Conservation (phyloP, 1,140 invertebrate species). For the Lepidurus packardi region DNA sequence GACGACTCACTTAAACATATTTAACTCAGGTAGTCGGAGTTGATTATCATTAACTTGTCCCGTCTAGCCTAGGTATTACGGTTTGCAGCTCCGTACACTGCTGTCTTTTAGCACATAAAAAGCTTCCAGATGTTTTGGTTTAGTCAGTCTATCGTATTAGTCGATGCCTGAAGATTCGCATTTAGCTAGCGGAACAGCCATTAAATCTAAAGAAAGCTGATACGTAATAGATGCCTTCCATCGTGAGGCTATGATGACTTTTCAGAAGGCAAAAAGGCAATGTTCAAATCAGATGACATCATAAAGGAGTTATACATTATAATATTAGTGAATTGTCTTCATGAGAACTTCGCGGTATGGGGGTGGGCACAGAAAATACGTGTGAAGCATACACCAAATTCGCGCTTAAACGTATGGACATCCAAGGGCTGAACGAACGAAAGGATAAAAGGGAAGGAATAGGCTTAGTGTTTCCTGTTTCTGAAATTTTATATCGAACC, state of each 20-base stretch:
- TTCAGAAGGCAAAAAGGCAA: neutral
- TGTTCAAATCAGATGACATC: neutral
- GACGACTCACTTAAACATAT: too few relatives aligned
- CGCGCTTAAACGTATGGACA: neutral
- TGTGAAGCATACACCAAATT: neutral
- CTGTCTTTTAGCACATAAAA: conserved; percentile 1
- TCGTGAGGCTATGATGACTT: neutral
- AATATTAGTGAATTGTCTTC: neutral
- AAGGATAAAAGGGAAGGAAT: neutral
- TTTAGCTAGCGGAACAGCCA: neutral
- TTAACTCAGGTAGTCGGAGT: too few relatives aligned
- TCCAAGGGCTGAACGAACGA: neutral
- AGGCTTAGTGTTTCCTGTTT: too few relatives aligned
- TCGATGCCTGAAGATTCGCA: neutral
- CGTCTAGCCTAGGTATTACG: neutral
- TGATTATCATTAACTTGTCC: too few relatives aligned
- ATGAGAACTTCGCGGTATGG: neutral
- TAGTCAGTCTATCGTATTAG: neutral
- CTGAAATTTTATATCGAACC: too few relatives aligned
- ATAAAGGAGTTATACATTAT: neutral
- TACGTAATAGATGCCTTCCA: neutral
- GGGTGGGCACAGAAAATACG: neutral
- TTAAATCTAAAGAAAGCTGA: neutral
- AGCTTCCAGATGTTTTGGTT: neutral
- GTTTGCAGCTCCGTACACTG: neutral